Base-by-base conservation (phyloP, 2,888 invertebrate species). In the Torymus tubicola region DNA sequence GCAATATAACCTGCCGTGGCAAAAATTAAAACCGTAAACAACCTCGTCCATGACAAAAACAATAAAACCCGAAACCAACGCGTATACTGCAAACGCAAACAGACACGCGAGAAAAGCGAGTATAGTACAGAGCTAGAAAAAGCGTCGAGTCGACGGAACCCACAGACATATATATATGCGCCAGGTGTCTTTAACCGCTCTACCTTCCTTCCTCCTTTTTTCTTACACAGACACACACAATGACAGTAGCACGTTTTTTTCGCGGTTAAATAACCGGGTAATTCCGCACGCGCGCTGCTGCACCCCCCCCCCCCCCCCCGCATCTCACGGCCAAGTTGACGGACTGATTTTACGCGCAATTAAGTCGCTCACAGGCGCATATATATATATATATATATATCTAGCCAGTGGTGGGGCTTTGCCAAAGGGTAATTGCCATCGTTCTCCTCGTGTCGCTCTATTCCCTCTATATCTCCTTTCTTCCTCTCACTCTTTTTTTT, bases 311-410 rank as follows among this genome's bases (percentile, higher is more conserved):
- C n/a, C n/a, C n/a, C 60, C 53, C 13, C 64, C 2, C 42, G 61
- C 55, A 57, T 61, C 73, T 69, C n/a, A 52, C 42, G 53, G 65
- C 61, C 61, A 80, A 73, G 80, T 82, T 83, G 82, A 82, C 82
- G 75, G 79, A 76, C 79, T 79, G 83, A 83, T 84, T 84, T 84
- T 81, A 81, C 77, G 83, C 80, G 78, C 81, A 81, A 84, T 84
- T 84, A 84, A 80, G 70, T 82, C 77, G 74, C 82, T 1, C 18
- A 50, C n/a, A 65, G 58, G 65, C 31, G 61, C 16, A 52, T 74
- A 80, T 74, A 82, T 82, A 80, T 82, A 52, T 74, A 80, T 74
- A 82, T 82, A 80, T 82, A 52, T 74, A 80, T 74, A 82, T 82
- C 79, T 82, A 82, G 79, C 81, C 78, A 81, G 81, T 73, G 78